These are phyloP conservation scores for Ectobius pallidus DNA, from an alignment of 2,888 invertebrate genomes.

Conservation along the genomic window DNA sequence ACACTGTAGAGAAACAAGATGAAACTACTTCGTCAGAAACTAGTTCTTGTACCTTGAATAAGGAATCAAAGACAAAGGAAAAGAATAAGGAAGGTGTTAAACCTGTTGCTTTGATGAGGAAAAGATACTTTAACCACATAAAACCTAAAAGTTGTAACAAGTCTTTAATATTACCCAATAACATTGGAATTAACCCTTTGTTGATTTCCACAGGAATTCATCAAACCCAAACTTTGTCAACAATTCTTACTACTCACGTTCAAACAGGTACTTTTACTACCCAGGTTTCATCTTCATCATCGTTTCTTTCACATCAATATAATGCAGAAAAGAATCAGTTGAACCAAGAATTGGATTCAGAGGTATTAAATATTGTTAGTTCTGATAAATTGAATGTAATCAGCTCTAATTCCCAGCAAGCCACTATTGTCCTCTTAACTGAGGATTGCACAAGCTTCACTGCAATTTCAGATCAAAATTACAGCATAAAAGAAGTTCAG, in stretches of 20 bases:
- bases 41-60: too few relatives aligned
- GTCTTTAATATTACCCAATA: constrained; percentile 11
- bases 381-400: constrained; percentile 2
- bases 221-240: neutral
- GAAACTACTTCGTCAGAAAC: neutral
- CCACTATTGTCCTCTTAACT: constrained; percentile 19
- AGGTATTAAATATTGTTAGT: neutral
- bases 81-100: neutral
- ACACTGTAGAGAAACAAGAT: neutral
- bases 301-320: neutral
- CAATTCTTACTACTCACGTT: neutral
- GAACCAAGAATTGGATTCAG: neutral
- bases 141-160: neutral
- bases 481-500: neutral
- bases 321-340: neutral
- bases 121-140: neutral
- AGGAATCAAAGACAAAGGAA: too few relatives aligned
- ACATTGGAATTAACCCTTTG: neutral
- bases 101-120: neutral
- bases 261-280: neutral
- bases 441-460: constrained; percentile 3
- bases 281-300: neutral
- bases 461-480: neutral
- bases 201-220: constrained; percentile 6
- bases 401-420: constrained; percentile 4